Percentiles rank a stretch among this genome's conserved stretches.
These are phyloP conservation scores for Aleadryas rufinucha DNA, from an alignment of 2,113 vertebrate species.

Conservation along the genomic window DNA sequence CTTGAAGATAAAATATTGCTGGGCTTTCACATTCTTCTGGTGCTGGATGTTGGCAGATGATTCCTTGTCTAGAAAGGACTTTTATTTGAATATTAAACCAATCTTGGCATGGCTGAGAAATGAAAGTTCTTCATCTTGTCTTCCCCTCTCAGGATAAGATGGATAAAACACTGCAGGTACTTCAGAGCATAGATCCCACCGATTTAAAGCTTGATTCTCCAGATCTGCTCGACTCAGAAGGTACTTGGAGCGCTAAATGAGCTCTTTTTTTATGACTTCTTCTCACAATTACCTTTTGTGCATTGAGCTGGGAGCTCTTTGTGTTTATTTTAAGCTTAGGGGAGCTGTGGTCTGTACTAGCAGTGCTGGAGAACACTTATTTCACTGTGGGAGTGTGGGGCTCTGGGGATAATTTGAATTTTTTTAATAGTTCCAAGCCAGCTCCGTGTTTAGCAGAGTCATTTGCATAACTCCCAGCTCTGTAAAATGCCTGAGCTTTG, in stretches of 20 bases:
- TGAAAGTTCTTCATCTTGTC: neutral
- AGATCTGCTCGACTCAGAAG: conserved; percentile 90
- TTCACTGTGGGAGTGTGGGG: neutral
- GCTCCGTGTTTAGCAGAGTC: neutral
- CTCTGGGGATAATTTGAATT: neutral
- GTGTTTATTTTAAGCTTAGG: neutral
- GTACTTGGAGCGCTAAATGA: conserved; percentile 65
- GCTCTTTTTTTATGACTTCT: neutral
- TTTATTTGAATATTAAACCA: neutral
- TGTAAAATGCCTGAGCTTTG: neutral
- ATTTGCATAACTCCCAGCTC: neutral
- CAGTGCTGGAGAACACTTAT: neutral
- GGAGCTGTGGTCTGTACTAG: neutral
- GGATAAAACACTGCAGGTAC: conserved; percentile 86
- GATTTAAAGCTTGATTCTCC: conserved; percentile 82
- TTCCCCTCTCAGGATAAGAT: conserved; percentile 83
- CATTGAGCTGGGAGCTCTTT: neutral
- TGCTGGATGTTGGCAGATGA: neutral
- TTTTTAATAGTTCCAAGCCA: conserved; percentile 28
- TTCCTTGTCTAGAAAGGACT: neutral
- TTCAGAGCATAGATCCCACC: conserved; percentile 92
- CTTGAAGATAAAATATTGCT: neutral
- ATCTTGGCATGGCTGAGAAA: neutral
- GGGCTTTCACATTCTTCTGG: neutral
- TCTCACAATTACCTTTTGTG: neutral